Evolutionary conservation across 2,797 vertebrate species (phyloP).

Genomic region (Hippocampus kuda): DNA sequence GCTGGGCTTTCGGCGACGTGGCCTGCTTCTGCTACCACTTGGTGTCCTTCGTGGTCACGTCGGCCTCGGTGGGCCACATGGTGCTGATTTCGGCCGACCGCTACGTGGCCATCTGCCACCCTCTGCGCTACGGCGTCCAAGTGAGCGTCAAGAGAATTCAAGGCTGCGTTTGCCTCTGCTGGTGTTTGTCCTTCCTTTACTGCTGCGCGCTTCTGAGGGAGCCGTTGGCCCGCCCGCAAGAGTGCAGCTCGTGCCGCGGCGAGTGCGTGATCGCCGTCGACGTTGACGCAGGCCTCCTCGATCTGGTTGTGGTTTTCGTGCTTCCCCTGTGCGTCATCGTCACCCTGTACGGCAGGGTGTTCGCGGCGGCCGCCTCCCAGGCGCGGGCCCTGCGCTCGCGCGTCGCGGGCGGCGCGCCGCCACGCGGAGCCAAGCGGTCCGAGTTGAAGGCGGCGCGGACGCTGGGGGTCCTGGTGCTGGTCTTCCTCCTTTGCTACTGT

Average conservation of each 20-base stretch:
- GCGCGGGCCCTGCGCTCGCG: slow-evolving; percentile 32
- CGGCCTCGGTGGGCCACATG: slow-evolving; percentile 17
- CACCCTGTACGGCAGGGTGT: slow-evolving; percentile 43
- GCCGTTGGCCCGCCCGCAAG: slow-evolving; percentile 26
- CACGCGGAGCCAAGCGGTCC: slow-evolving; percentile 2
- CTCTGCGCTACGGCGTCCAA: slow-evolving; percentile 21
- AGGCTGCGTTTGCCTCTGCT: slow-evolving; percentile 18
- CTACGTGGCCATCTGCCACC: slow-evolving; percentile 23
- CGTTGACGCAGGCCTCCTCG: slow-evolving; percentile 12
- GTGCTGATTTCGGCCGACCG: slow-evolving; percentile 31
- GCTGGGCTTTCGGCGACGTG: slow-evolving; percentile 21
- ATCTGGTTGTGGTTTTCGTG: slow-evolving; percentile 37
- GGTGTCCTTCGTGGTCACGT: rapidly evolving
- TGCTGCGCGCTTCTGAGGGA: rapidly evolving
- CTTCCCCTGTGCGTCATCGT: slow-evolving; percentile 32
- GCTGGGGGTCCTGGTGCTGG: slow-evolving; percentile 38
- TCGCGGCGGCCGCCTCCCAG: slow-evolving; percentile 43
- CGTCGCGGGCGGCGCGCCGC: neutral
- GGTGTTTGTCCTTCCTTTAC: slow-evolving; percentile 9
- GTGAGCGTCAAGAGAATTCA: slow-evolving; percentile 5
- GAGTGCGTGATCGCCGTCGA: slow-evolving; percentile 42
- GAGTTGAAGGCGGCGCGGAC: slow-evolving; percentile 51
- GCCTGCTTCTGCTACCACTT: neutral
- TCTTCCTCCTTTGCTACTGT: slow-evolving; percentile 47
- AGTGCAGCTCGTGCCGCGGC: slow-evolving; percentile 36